Conservation (phyloP, 2,888 invertebrate genomes). For the Orchesellides sinensis region DNA sequence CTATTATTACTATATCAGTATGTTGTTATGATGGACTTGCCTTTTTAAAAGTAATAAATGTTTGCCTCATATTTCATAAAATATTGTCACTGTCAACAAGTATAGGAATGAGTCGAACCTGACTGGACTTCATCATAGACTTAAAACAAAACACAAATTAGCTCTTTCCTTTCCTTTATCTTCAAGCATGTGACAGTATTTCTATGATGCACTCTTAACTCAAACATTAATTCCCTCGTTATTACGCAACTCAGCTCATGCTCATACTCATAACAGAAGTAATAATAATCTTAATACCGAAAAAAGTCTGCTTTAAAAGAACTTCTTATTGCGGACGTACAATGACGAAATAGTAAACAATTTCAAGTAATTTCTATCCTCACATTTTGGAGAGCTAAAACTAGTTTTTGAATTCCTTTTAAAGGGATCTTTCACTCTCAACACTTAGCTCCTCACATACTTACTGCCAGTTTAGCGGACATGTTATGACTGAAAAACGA, state of each 20-base stretch:
- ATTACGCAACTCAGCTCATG: conserved; percentile 50
- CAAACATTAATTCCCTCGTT: conserved; percentile 45
- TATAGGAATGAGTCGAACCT: conserved; percentile 45
- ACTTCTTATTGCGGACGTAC: too few relatives aligned
- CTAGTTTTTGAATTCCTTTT: conserved; percentile 49
- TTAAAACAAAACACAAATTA: conserved; percentile 37
- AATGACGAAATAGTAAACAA: too few relatives aligned
- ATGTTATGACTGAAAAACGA: conserved; percentile 46
- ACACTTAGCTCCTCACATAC: conserved; percentile 29
- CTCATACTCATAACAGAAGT: conserved; percentile 23
- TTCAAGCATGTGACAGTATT: conserved; percentile 29
- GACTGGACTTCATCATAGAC: conserved; percentile 35
- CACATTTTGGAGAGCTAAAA: conserved; percentile 4
- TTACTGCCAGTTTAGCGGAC: conserved; percentile 41
- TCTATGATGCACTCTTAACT: not conserved
- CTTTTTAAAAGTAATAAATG: conserved; percentile 14
- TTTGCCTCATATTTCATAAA: conserved; percentile 56
- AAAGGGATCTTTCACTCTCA: conserved; percentile 50
- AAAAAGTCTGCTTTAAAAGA: too few relatives aligned
- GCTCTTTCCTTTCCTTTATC: not conserved
- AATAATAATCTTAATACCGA: conserved; percentile 48
- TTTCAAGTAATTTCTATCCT: too few relatives aligned
- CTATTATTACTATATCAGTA: not conserved
- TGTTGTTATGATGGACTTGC: not conserved
- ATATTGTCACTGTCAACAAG: conserved; percentile 60